phyloP scores from a whole-genome alignment of 2,888 invertebrate genomes.

The Callyntrura sp. region DNA sequence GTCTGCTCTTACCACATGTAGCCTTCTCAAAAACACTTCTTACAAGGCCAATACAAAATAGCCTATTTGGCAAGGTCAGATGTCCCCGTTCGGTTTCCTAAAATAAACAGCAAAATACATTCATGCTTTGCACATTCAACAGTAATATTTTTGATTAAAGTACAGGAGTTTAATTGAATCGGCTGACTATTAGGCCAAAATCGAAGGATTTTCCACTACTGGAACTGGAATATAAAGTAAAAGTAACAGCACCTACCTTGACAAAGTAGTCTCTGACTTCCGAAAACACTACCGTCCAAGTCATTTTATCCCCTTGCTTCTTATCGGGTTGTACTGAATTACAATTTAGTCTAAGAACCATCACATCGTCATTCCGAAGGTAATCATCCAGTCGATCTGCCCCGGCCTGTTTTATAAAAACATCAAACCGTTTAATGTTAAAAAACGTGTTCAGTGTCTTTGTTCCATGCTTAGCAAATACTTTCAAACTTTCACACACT shows the following conservation, averaged over 20 bases:
- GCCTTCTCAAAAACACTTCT: slow-evolving; percentile 65
- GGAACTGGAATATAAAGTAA: too few species aligned
- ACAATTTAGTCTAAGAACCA: slow-evolving; percentile 63
- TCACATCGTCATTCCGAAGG: slow-evolving; percentile 54
- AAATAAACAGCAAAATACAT: too few species aligned
- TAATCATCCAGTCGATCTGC: slow-evolving; percentile 27
- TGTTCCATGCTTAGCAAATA: too few species aligned
- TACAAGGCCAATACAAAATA: slow-evolving; percentile 57
- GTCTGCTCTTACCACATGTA: slow-evolving; percentile 70
- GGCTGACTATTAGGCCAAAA: too few species aligned
- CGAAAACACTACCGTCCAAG: slow-evolving; percentile 72
- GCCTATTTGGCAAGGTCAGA: slow-evolving; percentile 12
- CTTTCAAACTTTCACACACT: too few species aligned
- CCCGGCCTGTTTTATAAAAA: slow-evolving; percentile 19
- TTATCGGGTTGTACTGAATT: slow-evolving; percentile 71
- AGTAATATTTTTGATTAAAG: too few species aligned
- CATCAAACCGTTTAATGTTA: too few species aligned
- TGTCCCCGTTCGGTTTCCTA: slow-evolving; percentile 76
- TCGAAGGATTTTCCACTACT: too few species aligned
- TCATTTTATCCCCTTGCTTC: slow-evolving; percentile 64
- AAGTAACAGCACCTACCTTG: slow-evolving; percentile 60
- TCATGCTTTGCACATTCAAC: too few species aligned
- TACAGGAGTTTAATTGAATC: too few species aligned
- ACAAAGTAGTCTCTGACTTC: slow-evolving; percentile 74
- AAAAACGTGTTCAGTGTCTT: too few species aligned